Evolutionary conservation across 2,888 invertebrate species (phyloP).

Genomic region (Scaptomyza parva): DNA sequence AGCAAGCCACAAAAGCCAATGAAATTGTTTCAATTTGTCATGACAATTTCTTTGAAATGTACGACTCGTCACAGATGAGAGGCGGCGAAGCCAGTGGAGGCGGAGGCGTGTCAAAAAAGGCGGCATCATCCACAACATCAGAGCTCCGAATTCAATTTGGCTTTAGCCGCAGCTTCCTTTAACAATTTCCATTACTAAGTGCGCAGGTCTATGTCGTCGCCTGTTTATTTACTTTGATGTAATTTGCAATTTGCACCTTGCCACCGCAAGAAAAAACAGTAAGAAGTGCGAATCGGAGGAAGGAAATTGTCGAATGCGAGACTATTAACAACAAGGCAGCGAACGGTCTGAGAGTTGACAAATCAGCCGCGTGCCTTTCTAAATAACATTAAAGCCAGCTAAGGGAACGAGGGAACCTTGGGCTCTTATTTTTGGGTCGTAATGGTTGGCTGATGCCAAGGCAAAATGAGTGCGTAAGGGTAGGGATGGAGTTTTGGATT

Average conservation of each 20-base stretch:
- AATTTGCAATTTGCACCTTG: slow-evolving; percentile 81
- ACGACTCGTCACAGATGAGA: slow-evolving; percentile 21
- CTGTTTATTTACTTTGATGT: slow-evolving; percentile 76
- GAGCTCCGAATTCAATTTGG: slow-evolving; percentile 80
- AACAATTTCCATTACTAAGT: slow-evolving; percentile 48
- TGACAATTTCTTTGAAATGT: slow-evolving; percentile 75
- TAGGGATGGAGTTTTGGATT: too few species aligned
- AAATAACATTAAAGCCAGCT: slow-evolving; percentile 62
- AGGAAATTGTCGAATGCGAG: slow-evolving; percentile 71
- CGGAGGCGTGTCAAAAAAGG: slow-evolving; percentile 15
- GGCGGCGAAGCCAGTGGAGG: not conserved
- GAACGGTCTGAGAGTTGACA: slow-evolving; percentile 61
- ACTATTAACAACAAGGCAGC: slow-evolving; percentile 59
- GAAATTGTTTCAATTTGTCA: slow-evolving; percentile 81
- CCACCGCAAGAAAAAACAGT: slow-evolving; percentile 17
- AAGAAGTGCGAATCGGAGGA: slow-evolving; percentile 31
- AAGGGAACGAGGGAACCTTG: slow-evolving; percentile 2
- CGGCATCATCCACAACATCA: slow-evolving; percentile 39
- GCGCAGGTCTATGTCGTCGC: slow-evolving; percentile 59
- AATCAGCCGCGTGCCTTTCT: slow-evolving; percentile 65
- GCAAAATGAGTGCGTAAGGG: slow-evolving; percentile 28
- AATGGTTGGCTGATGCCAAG: slow-evolving; percentile 57
- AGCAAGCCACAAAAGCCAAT: slow-evolving; percentile 74
- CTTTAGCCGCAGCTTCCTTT: slow-evolving; percentile 63
- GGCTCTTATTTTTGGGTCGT: slow-evolving; percentile 29